Evolutionary conservation across 2,888 invertebrate species (phyloP), one percentile per base, ranked within the genome.

Genomic region (Taphrorychus bicolor): DNA sequence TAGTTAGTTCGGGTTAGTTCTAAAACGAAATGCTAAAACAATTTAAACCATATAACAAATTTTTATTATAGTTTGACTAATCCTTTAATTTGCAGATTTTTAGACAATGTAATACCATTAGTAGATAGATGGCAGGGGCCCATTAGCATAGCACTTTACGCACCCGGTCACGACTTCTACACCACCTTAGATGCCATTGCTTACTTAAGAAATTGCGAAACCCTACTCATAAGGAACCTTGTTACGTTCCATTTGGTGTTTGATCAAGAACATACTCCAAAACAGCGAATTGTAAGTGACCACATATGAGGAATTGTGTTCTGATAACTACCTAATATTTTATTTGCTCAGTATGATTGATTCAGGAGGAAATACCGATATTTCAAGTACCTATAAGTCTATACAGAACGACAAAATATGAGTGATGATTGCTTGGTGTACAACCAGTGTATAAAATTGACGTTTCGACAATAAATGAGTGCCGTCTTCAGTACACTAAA

Each of bases 171-270:
- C 0, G 95, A 95, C 81, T 88, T 94, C 78, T 82, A 85, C 54
- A 87, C 89, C 5, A 90, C 93, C 0, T 82, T 93, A 70, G 86
- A 89, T 77, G 87, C 91, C 77, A 92, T 95, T 78, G 87, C 89
- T 73, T 93, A 91, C 81, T 85, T 92, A 69, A 87, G 93, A 59
- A 88, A 88, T 77, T 94, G 94, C 80, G 82, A 84, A 72, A 86
- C 86, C 67, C 85, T 88, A 52, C 85, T 91, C 72, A 86, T 94
- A 85, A 94, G 73, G 85, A 86, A 91, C 75, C 88, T 86, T 77
- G 92, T 91, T 79, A 92, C 93, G 67, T 95, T 95, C 84, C 94
- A 95, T 80, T 79, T 95, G 56, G 93, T 92, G 83, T 94, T 94
- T 83, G 90, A 92, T 74, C 87, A 87, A 76, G 89, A 90, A 76